Evolutionary conservation across 2,113 vertebrate species (phyloP).

Genomic region (Phyllostomus discolor): DNA sequence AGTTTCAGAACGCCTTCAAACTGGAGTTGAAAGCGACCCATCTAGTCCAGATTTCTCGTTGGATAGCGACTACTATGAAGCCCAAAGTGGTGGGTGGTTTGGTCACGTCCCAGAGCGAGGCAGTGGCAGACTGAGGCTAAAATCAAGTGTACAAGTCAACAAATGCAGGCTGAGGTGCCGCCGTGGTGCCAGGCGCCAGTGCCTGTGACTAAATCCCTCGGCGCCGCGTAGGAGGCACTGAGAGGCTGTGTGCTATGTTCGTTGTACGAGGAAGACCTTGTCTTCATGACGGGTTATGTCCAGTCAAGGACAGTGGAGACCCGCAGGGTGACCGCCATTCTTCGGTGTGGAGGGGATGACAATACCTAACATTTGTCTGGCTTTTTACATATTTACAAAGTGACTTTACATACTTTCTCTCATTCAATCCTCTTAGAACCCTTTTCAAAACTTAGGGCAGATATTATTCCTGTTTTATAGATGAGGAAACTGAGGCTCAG

Average conservation of each 20-base stretch:
- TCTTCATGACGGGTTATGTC: not conserved
- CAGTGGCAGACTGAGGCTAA: not conserved
- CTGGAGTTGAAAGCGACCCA: not conserved
- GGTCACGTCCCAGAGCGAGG: not conserved
- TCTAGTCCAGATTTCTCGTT: not conserved
- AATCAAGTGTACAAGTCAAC: not conserved
- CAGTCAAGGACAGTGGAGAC: not conserved
- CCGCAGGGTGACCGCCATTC: not conserved
- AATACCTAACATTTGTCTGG: not conserved
- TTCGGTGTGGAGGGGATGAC: not conserved
- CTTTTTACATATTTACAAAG: not conserved
- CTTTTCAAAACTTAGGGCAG: not conserved
- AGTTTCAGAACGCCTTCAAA: conserved; percentile 4
- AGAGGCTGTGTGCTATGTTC: not conserved
- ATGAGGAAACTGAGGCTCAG: not conserved
- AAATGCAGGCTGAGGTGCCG: not conserved
- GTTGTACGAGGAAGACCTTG: not conserved
- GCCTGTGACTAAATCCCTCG: not conserved
- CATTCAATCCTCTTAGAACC: not conserved
- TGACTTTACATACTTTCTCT: not conserved
- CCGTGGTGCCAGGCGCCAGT: not conserved
- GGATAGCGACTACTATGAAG: not conserved
- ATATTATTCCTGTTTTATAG: not conserved
- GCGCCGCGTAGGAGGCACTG: not conserved
- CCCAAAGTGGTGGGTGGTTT: not conserved